These are phyloP conservation scores for Molossus alvarezi DNA, from an alignment of 2,797 vertebrate species.

Conservation along the genomic window DNA sequence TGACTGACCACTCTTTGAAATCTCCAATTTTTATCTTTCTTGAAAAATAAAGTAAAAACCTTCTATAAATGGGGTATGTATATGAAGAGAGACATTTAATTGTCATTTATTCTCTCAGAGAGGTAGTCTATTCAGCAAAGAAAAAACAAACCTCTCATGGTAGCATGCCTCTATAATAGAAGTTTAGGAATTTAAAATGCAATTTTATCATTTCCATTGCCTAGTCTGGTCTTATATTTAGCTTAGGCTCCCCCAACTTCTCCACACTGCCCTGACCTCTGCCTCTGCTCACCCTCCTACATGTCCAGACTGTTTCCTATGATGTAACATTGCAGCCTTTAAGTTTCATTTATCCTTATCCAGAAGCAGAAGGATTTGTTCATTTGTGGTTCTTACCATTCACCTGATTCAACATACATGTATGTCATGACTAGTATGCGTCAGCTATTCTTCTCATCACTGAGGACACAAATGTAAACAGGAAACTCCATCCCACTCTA, in stretches of 20 bases:
- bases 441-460: conserved; percentile 21
- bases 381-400: background rate
- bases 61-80: background rate
- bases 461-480: background rate
- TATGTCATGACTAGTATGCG: background rate
- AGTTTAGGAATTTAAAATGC: background rate
- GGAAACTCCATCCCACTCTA: background rate
- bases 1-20: background rate
- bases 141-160: background rate
- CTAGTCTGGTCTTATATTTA: background rate
- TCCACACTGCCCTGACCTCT: background rate
- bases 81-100: background rate
- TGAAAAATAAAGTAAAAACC: conserved; percentile 39
- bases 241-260: background rate
- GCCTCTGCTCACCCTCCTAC: background rate
- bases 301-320: background rate
- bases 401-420: background rate
- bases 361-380: conserved; percentile 31
- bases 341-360: background rate
- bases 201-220: background rate
- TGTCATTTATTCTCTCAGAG: background rate
- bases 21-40: background rate
- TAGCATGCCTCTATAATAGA: background rate
- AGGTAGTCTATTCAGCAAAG: background rate
- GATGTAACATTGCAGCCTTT: background rate